Evolutionary conservation across 2,888 invertebrate genomes (phyloP), one percentile per base, ranked within the genome.

Genomic region (Piscicola geometra): DNA sequence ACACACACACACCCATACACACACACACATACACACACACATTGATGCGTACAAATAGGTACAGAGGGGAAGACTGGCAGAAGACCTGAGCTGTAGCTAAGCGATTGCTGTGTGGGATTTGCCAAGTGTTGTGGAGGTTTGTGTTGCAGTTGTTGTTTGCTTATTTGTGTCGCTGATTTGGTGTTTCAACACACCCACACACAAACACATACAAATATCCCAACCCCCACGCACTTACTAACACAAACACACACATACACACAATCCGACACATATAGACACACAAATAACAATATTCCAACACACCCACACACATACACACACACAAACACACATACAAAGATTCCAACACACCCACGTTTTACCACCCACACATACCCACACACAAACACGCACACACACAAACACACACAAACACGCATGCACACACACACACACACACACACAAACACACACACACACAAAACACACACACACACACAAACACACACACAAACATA

Each of bases 1-100:
- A 56, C 60, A 56, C 60, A 56, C 60, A 56, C 60, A 56, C 60
- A 56, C 60, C 9, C 60, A 56, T n/a, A 56, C 60, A 56, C 60
- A 56, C 60, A 56, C 60, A 56, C 60, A 56, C 60, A 56, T n/a
- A 67, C 32, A 67, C 67, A 35, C 35, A 67, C 67, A 35, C 32
- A 32, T 15, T 28, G 30, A 67, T n/a, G 30, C 67, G 30, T 15
- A 35, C 67, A 67, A 5, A 35, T 32, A 32, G 9, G 30, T 32
- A 67, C 67, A 67, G n/a, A n/a, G n/a, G n/a, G n/a, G n/a, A n/a
- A n/a, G n/a, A n/a, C n/a, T n/a, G n/a, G n/a, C n/a, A n/a, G n/a
- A n/a, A n/a, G n/a, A n/a, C n/a, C n/a, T n/a, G n/a, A n/a, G n/a
- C n/a, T n/a, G n/a, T n/a, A n/a, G n/a, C n/a, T n/a, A n/a, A n/a